Evolutionary conservation across 2,888 invertebrate genomes (phyloP).

Genomic region (Agrenia bidenticulata): DNA sequence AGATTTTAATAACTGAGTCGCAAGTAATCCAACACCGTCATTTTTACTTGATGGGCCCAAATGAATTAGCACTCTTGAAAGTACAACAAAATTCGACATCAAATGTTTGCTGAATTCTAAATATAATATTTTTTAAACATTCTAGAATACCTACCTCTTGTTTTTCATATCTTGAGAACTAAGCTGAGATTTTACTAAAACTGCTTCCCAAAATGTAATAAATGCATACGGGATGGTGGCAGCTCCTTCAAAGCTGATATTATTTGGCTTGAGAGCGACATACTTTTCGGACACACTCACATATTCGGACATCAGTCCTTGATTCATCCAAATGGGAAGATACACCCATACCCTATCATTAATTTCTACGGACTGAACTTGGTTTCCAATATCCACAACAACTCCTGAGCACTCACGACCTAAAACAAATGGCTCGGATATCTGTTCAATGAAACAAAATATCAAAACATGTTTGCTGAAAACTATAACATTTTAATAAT

Average conservation of each 20-base stretch:
- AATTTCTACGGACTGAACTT: slow-evolving; percentile 63
- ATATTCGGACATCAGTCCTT: slow-evolving; percentile 51
- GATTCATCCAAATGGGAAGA: slow-evolving; percentile 61
- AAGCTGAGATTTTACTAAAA: slow-evolving; percentile 38
- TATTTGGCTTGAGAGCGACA: slow-evolving; percentile 61
- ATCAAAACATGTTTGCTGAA: background rate
- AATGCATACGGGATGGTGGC: slow-evolving; percentile 65
- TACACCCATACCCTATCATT: slow-evolving; percentile 67
- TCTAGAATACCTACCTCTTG: slow-evolving; percentile 37
- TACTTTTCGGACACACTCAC: slow-evolving; percentile 46
- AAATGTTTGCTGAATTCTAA: background rate
- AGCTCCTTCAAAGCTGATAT: slow-evolving; percentile 64
- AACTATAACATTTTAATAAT: background rate
- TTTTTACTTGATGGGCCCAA: slow-evolving; percentile 51
- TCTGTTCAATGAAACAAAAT: slow-evolving; percentile 15
- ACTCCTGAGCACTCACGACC: slow-evolving; percentile 67
- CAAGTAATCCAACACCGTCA: slow-evolving; percentile 51
- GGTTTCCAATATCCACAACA: slow-evolving; percentile 64
- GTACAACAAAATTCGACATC: background rate
- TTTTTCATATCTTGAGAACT: slow-evolving; percentile 46
- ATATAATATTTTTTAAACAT: background rate
- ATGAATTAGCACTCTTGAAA: slow-evolving; percentile 48
- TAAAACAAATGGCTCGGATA: slow-evolving; percentile 60
- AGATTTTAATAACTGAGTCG: slow-evolving; percentile 47
- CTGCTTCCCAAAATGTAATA: slow-evolving; percentile 59